These are phyloP conservation scores for Rhaphigaster nebulosa DNA, from an alignment of 2,888 invertebrate genomes.

Conservation along the genomic window DNA sequence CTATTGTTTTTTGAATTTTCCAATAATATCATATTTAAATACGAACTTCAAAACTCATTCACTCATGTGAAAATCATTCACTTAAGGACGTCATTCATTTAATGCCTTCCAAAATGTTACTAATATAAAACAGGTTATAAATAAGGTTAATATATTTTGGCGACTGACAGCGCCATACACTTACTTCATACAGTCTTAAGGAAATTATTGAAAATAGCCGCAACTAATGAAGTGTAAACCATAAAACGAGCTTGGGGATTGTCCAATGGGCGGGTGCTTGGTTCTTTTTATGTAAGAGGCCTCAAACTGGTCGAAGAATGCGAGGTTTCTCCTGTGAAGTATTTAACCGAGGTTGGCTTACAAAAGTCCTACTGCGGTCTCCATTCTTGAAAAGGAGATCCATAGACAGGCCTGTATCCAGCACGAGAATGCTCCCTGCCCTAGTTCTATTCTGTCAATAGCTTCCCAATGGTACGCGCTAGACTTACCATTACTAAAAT, in stretches of 20 bases:
- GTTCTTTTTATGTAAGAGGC: slow-evolving; percentile 2
- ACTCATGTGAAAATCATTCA: no score
- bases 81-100: no score
- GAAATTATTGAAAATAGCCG: neutral
- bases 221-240: neutral
- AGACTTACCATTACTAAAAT: no score
- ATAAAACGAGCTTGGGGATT: slow-evolving; percentile 1
- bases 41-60: no score
- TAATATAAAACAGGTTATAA: neutral
- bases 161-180: neutral
- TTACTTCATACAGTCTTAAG: neutral
- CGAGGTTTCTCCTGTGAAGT: neutral
- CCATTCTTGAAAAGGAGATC: neutral
- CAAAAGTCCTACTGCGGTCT: neutral
- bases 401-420: neutral
- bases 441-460: no score
- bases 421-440: neutral
- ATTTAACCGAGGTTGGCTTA: neutral
- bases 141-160: neutral
- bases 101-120: no score
- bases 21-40: no score
- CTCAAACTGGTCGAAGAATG: neutral
- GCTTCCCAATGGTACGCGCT: no score
- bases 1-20: no score
- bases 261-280: neutral